A percentile compares a stretch with the other conserved stretches of the same genome.
phyloP scores from a whole-genome alignment of 2,797 vertebrate genomes.

The Phalloptychus januarius region DNA sequence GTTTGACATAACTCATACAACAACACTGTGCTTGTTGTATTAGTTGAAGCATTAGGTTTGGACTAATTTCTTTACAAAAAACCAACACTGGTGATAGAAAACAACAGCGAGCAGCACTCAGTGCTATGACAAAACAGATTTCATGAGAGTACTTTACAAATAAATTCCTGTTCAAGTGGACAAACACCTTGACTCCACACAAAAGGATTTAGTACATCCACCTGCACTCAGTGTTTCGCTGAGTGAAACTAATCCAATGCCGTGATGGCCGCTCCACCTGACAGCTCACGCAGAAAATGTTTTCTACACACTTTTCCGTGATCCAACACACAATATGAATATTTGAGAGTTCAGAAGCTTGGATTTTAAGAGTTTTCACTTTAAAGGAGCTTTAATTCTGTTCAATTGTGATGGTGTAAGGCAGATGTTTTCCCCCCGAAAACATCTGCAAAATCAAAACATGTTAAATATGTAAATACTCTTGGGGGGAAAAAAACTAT shows the following conservation, averaged over 20 bases:
- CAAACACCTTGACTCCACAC: not conserved
- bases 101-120: not conserved
- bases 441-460: not conserved
- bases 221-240: not conserved
- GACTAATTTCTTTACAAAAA: not conserved
- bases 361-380: not conserved
- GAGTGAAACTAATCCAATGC: conserved; percentile 1
- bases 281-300: not conserved
- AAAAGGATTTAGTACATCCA: conserved; percentile 1
- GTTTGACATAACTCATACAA: conserved; percentile 1
- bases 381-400: not conserved
- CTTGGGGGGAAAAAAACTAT: too few species aligned
- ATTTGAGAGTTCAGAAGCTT: conserved; percentile 4
- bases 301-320: not conserved
- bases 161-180: conserved; percentile 6
- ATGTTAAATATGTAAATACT: too few species aligned
- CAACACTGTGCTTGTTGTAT: conserved; percentile 6
- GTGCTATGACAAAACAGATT: conserved; percentile 1
- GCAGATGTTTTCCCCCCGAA: not conserved
- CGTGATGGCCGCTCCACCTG: conserved; percentile 2
- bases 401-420: not conserved
- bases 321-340: conserved; percentile 3
- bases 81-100: not conserved
- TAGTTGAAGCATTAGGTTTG: not conserved
- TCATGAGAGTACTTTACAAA: not conserved